These are phyloP conservation scores for Collichthys lucidus DNA, from an alignment of 2,113 vertebrate species.

Conservation along the genomic window DNA sequence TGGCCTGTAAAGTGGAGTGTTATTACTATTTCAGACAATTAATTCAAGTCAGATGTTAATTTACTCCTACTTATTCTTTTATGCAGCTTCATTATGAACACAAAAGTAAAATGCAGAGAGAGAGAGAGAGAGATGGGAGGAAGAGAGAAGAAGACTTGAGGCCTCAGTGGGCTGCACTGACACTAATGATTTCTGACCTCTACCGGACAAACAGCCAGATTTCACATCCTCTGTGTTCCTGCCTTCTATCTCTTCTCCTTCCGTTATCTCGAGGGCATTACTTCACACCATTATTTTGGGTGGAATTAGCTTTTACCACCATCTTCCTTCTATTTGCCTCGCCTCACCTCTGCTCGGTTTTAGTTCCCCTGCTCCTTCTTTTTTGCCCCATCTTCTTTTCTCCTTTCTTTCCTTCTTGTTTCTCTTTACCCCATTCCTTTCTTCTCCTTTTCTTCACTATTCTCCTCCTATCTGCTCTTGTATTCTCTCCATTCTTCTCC, in stretches of 20 bases:
- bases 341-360: constrained; percentile 30
- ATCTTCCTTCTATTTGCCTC: constrained; percentile 42
- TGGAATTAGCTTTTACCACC: constrained; percentile 70
- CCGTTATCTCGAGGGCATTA: constrained; percentile 52
- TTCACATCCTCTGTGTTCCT: constrained; percentile 61
- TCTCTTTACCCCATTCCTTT: not conserved
- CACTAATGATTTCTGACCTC: constrained; percentile 75
- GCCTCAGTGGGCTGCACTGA: constrained; percentile 44
- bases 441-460: not conserved
- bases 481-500: not conserved
- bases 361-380: constrained; percentile 16
- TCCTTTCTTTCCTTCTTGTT: not conserved
- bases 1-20: constrained; percentile 8
- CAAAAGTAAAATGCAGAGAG: not conserved
- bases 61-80: constrained; percentile 23
- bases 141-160: constrained; percentile 3
- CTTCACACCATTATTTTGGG: constrained; percentile 63
- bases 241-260: constrained; percentile 37
- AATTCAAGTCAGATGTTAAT: constrained; percentile 33
- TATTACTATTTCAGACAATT: constrained; percentile 18
- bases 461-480: not conserved
- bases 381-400: not conserved
- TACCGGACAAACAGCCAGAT: constrained; percentile 68
- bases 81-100: constrained; percentile 15
- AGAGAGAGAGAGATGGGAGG: not conserved